Evolutionary conservation across 1,140 invertebrate genomes (phyloP), one percentile per base, ranked within the genome.

Genomic region (Archivesica marissinica): DNA sequence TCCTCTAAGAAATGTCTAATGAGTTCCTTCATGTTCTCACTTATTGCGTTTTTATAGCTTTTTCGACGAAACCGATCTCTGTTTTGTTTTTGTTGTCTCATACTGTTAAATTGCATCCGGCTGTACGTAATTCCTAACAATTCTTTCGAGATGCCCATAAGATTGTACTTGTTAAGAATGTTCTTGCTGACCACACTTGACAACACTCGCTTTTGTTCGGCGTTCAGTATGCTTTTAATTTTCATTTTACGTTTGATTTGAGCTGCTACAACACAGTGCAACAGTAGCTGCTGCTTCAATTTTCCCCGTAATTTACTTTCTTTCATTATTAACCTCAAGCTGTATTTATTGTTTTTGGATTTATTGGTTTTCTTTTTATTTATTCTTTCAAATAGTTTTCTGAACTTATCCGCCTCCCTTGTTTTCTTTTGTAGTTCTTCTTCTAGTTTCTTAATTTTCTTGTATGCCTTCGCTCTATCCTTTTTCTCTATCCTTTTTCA

Each of bases 211-310:
- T 76, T 76, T 33, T 76, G 47, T 33, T 76, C 72, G 30, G 7
- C 7, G 44, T 76, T 76, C 30, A 76, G 23, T 54, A 76, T 25
- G 30, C 56, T 76, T 33, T 56, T 76, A 50, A n/a, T 76, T 25
- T 76, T 76, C 50, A 76, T 76, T 56, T 54, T n/a, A n/a, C n/a
- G n/a, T n/a, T n/a, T n/a, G n/a, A n/a, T n/a, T 76, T 76, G 72
- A 4, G 30, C 47, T 11, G 72, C 72, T 33, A 76, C 72, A n/a
- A 76, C 30, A 25, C 72, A 76, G n/a, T 76, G 47, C 50, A 76
- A 56, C 20, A 76, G 50, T 15, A 76, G 38, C 33, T 47, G 41
- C 38, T 76, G 25, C 38, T 76, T 76, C 35, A 76, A 35, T 33
- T 76, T 76, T 76, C 25, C 44, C 17, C 72, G 44, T 54, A 76